phyloP scores from a whole-genome alignment of 1,140 invertebrate species.

The Trigoniulus corallinus region DNA sequence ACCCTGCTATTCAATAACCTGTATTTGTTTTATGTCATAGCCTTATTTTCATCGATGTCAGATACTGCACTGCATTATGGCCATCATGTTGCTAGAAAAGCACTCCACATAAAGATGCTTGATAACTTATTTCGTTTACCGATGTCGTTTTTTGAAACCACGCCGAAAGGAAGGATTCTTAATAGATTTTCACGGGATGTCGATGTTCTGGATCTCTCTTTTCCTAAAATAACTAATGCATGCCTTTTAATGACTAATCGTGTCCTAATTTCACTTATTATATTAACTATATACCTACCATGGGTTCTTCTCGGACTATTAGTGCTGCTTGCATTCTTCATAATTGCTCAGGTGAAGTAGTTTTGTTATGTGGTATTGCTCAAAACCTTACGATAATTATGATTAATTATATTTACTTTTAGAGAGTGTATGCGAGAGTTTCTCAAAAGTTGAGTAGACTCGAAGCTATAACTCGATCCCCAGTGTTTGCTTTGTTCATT shows the following conservation, averaged over 20 bases:
- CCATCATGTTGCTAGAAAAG: slow-evolving; percentile 12
- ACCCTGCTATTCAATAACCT: no score
- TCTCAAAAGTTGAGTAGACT: slow-evolving; percentile 87
- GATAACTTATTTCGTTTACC: slow-evolving; percentile 20
- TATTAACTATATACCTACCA: background rate
- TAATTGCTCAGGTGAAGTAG: slow-evolving; percentile 4
- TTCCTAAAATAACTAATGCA: background rate
- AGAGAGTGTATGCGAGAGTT: slow-evolving; percentile 85
- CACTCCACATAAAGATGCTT: slow-evolving; percentile 18
- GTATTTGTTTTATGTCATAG: background rate
- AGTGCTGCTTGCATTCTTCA: background rate
- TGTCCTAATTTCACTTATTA: background rate
- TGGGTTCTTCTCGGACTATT: background rate
- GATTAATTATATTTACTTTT: slow-evolving; percentile 15
- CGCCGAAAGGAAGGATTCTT: slow-evolving; percentile 22
- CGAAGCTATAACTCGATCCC: slow-evolving; percentile 86
- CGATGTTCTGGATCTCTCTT: background rate
- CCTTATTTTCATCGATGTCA: no score
- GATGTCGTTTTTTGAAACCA: slow-evolving; percentile 30
- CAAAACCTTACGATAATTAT: background rate
- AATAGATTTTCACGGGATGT: slow-evolving; percentile 16
- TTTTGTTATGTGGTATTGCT: background rate
- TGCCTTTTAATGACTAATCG: background rate
- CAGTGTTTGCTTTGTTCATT: slow-evolving; percentile 95
- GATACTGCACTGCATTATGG: slow-evolving; percentile 9